Percentiles rank a stretch among this genome's conserved stretches.
These are phyloP conservation scores for Loripinus fragilis DNA, from an alignment of 2,888 invertebrate genomes.

Conservation along the genomic window DNA sequence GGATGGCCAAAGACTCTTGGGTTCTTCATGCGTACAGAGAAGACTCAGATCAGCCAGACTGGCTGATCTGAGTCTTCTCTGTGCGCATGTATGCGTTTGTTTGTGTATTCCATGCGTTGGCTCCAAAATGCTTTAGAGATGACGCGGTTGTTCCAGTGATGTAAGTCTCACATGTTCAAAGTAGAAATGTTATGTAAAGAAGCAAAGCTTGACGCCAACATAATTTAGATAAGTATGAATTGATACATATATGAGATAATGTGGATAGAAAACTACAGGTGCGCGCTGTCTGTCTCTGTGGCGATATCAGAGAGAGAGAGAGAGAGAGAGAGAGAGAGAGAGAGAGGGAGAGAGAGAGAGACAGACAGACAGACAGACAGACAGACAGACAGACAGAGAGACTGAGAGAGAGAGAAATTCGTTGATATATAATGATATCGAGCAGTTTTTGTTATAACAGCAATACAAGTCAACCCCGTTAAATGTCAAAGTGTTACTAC, in stretches of 20 bases:
- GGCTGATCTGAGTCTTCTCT: no score
- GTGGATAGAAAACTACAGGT: neutral
- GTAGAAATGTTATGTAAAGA: conserved; percentile 16
- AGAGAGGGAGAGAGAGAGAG: neutral
- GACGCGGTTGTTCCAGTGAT: no score
- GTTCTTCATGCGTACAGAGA: no score
- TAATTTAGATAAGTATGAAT: neutral
- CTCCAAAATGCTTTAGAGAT: no score
- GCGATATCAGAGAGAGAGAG: neutral
- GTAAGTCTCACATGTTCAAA: neutral
- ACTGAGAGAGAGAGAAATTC: neutral
- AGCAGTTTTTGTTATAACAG: no score
- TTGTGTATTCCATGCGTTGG: no score
- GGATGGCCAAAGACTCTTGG: no score
- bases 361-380: neutral
- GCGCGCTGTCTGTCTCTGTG: neutral
- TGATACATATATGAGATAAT: conserved; percentile 2
- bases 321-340: neutral
- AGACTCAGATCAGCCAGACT: no score
- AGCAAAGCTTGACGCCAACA: conserved; percentile 9
- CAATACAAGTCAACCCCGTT: no score
- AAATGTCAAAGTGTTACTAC: no score
- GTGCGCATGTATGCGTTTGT: no score
- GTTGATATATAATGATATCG: no score
- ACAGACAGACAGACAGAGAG: neutral